Evolutionary conservation across 2,888 invertebrate species (phyloP).

Genomic region (Camponotus fellah): DNA sequence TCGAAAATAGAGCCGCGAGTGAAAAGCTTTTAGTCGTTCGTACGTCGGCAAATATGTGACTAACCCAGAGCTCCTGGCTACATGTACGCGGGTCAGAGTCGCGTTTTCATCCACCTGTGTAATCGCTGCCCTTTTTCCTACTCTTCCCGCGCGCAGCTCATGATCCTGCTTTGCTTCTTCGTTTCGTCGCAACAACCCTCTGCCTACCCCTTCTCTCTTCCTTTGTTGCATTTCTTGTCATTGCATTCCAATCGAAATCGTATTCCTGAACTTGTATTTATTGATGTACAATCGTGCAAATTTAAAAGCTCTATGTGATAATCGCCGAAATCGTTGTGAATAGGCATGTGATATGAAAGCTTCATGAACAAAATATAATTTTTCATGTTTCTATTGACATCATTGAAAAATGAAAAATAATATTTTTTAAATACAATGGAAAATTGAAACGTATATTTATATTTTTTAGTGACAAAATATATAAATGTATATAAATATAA

Average conservation of each 20-base stretch:
- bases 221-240: not conserved
- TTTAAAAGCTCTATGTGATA: slow-evolving; percentile 4
- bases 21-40: slow-evolving; percentile 82
- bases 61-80: slow-evolving; percentile 76
- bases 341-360: not conserved
- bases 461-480: not conserved
- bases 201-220: not conserved
- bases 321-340: not conserved
- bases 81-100: slow-evolving; percentile 60
- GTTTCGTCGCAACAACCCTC: slow-evolving; percentile 2
- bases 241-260: slow-evolving; percentile 29
- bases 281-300: not conserved
- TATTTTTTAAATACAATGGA: not conserved
- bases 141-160: slow-evolving; percentile 2
- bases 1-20: slow-evolving; percentile 78
- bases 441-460: not conserved
- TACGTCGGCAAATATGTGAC: slow-evolving; percentile 82
- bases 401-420: not conserved
- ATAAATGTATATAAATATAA: not conserved
- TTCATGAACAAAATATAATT: not conserved
- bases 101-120: slow-evolving; percentile 78
- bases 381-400: not conserved
- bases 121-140: slow-evolving; percentile 67
- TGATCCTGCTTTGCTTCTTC: slow-evolving; percentile 37
- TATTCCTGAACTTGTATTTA: slow-evolving; percentile 33